A percentile compares a stretch with the other conserved stretches of the same genome.
phyloP scores from a whole-genome alignment of 2,797 vertebrate species.

The Betta splendens region DNA sequence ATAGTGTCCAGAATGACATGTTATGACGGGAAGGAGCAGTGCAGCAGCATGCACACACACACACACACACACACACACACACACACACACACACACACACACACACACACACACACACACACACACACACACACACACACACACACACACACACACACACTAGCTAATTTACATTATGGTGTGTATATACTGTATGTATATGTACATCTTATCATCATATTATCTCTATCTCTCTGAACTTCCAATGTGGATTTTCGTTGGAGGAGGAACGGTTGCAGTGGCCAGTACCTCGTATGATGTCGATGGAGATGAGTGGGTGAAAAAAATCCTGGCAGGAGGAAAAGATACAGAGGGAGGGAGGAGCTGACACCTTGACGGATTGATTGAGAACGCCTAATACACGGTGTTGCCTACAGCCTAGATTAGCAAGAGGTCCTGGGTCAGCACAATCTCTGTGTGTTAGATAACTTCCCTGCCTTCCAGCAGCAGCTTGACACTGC shows the following conservation, averaged over 20 bases:
- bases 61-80: slow-evolving; percentile 22
- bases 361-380: slow-evolving; percentile 74
- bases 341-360: slow-evolving; percentile 42
- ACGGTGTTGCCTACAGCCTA: slow-evolving; percentile 64
- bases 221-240: too few species aligned
- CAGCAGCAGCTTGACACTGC: slow-evolving; percentile 60
- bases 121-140: too few species aligned
- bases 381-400: slow-evolving; percentile 75
- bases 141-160: too few species aligned
- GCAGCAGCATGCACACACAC: slow-evolving; percentile 19
- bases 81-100: too few species aligned
- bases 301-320: neutral
- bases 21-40: slow-evolving; percentile 54
- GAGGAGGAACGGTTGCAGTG: neutral
- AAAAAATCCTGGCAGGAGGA: slow-evolving; percentile 34
- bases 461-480: slow-evolving; percentile 68
- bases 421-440: slow-evolving; percentile 74
- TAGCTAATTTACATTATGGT: too few species aligned
- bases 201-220: too few species aligned
- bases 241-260: neutral
- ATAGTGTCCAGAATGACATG: slow-evolving; percentile 68
- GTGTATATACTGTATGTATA: too few species aligned
- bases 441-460: slow-evolving; percentile 73
- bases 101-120: too few species aligned
- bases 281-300: neutral